Percentiles rank a stretch among this genome's conserved stretches.
Evolutionary conservation across 2,888 invertebrate genomes (phyloP).

Genomic region (Antheraea assamensis): DNA sequence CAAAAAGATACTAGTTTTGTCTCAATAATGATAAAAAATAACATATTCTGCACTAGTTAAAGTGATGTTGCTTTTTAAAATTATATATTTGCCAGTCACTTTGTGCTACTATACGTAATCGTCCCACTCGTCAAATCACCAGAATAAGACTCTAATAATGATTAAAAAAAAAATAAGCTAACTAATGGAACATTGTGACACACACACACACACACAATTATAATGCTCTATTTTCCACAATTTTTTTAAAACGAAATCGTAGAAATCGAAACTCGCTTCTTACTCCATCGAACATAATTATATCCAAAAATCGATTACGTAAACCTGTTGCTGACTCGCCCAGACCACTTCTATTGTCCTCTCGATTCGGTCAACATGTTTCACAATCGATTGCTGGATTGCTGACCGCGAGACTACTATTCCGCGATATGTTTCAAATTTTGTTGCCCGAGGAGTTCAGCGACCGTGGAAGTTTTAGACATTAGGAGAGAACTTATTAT

Average conservation of each 20-base stretch:
- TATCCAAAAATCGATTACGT: conserved; percentile 63
- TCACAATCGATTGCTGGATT: conserved; percentile 42
- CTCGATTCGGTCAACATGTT: conserved; percentile 46
- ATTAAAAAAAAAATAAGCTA: background rate
- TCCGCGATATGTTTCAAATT: background rate
- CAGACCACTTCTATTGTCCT: conserved; percentile 51
- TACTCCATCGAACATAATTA: conserved; percentile 60
- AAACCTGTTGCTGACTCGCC: conserved; percentile 42
- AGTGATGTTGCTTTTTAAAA: background rate
- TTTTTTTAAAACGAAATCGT: background rate
- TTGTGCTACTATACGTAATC: background rate
- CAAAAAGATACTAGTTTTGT: background rate
- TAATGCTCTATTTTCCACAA: background rate
- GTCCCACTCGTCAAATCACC: background rate
- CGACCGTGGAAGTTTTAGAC: background rate
- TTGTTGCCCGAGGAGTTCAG: background rate
- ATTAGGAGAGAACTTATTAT: background rate
- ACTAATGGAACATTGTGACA: background rate
- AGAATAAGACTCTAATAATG: background rate
- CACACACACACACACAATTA: too few species aligned
- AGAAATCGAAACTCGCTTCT: conserved; percentile 49
- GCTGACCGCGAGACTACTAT: conserved; percentile 23
- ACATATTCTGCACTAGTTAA: background rate
- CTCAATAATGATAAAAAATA: background rate
- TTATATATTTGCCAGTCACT: background rate